phyloP scores from a whole-genome alignment of 92 coral and sea anemone genomes.

The Isaurus tuberculatus region DNA sequence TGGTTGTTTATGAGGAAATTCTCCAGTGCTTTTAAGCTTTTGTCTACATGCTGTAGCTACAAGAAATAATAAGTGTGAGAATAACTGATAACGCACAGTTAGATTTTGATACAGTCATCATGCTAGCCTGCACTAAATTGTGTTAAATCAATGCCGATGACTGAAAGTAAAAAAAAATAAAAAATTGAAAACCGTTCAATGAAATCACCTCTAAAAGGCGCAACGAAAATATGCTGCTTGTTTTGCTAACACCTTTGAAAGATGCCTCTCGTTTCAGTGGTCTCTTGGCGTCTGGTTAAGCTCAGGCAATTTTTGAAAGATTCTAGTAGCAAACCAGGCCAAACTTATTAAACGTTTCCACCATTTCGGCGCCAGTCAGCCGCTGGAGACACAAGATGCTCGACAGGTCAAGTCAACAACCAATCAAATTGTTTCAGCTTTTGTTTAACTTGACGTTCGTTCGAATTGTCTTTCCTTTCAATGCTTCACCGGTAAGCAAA shows the following conservation, averaged over 20 bases:
- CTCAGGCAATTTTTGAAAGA: constrained; percentile 92
- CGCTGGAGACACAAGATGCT: constrained; percentile 72
- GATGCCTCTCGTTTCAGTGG: constrained; percentile 58
- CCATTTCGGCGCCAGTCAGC: constrained; percentile 92
- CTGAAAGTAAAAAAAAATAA: constrained; percentile 10
- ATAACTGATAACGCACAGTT: constrained; percentile 79
- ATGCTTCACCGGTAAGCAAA: constrained; percentile 88
- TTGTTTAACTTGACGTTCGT: constrained; percentile 75
- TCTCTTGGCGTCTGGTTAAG: constrained; percentile 79
- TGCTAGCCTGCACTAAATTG: constrained; percentile 5
- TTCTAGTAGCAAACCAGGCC: constrained; percentile 87
- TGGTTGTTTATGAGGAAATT: constrained; percentile 82
- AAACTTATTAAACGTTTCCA: constrained; percentile 78
- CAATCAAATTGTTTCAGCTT: constrained; percentile 70
- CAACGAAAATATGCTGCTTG: constrained; percentile 59
- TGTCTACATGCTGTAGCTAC: constrained; percentile 82
- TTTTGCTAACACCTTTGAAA: constrained; percentile 70
- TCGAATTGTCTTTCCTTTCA: constrained; percentile 74
- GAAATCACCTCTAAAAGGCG: constrained; percentile 44
- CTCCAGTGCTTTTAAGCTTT: constrained; percentile 75
- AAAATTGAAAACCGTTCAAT: constrained; percentile 6
- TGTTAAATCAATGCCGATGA: constrained; percentile 34
- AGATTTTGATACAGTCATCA: constrained; percentile 29
- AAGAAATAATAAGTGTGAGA: constrained; percentile 73
- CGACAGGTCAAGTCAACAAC: constrained; percentile 83